Evolutionary conservation across 2,888 invertebrate genomes (phyloP), one percentile per base, ranked within the genome.

Genomic region (Neuroscelio doddi): DNA sequence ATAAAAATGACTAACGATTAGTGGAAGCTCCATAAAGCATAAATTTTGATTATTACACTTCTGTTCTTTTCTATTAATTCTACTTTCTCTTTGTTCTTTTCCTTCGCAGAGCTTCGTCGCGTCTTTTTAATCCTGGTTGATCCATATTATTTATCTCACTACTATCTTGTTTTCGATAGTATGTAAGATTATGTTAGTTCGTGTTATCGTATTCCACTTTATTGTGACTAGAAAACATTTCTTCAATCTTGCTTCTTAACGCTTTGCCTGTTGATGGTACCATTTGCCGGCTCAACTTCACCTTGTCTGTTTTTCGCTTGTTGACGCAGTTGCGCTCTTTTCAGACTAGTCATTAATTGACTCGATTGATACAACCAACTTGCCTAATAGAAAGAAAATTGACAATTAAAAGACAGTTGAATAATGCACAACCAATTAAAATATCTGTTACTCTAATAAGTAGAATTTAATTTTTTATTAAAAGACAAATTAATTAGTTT

Each of bases 331-430:
- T 95, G 94, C 0, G 94, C 93, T 72, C 90, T 89, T 85, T 94
- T 95, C 68, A 95, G 81, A 76, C 92, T 93, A 15, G 92, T 90
- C 93, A 96, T 95, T 74, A 96, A 86, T 82, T 93, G 92, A 46
- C 95, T 94, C 0, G 95, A 95, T 76, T 92, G 93, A 84, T 93
- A 95, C 53, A 96, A 85, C 95, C 96, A 96, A 69, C 93, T 92
- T 51, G 94, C 94, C 95, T 95, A 85, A 10, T 87, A 87, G 44
- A 52, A 57, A 24, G 4, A 50, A 47, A 39, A 57, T 52, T 29
- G n/a, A 47, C 34, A 17, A 4, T 51, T 44, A 38, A 24, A 46
- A 34, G 7, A 0, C 12, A 15, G 26, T 36, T 10, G 2, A 10
- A 12, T 14, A 45, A 24, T n/a, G n/a, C n/a, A n/a, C n/a, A n/a